Evolutionary conservation across 2,888 invertebrate species (phyloP).

Genomic region (Agapetus fuscipes): DNA sequence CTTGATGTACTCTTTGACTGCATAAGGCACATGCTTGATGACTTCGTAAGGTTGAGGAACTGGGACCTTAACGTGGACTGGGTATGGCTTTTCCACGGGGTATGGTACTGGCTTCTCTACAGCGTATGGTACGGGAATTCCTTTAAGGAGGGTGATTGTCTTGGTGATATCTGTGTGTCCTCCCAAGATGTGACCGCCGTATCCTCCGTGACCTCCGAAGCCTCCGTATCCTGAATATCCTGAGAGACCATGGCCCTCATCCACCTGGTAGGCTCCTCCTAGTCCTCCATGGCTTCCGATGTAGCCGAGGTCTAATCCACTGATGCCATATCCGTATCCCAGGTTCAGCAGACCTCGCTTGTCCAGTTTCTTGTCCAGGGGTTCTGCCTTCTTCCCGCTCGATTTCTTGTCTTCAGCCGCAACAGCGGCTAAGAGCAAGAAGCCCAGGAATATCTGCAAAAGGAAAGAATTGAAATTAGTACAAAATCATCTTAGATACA

Average conservation of each 20-base stretch:
- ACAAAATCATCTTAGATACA: too few species aligned
- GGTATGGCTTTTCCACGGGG: constrained; percentile 56
- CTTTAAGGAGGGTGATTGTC: constrained; percentile 57
- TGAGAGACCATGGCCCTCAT: constrained; percentile 24
- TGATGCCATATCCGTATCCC: constrained; percentile 71
- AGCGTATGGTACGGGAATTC: constrained; percentile 53
- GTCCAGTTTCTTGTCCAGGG: constrained; percentile 67
- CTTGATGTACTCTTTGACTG: constrained; percentile 70
- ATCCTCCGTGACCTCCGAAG: constrained; percentile 21
- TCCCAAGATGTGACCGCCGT: constrained; percentile 29
- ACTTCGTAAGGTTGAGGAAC: constrained; percentile 66
- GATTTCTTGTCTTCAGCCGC: constrained; percentile 59
- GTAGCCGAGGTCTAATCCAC: constrained; percentile 65
- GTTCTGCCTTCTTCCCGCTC: constrained; percentile 46
- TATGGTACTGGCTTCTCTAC: constrained; percentile 55
- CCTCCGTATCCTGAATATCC: constrained; percentile 24
- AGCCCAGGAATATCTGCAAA: constrained; percentile 60
- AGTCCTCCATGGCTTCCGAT: constrained; percentile 45
- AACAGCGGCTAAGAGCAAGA: constrained; percentile 67
- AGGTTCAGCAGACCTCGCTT: constrained; percentile 71
- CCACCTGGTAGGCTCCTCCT: constrained; percentile 40
- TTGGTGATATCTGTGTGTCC: constrained; percentile 47
- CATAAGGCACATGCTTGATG: constrained; percentile 56
- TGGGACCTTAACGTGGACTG: constrained; percentile 58
- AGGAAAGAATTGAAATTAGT: too few species aligned